A percentile compares a stretch with the other conserved stretches of the same genome.
These are phyloP conservation scores for Proctacanthus coquilletti DNA, from an alignment of 1,140 invertebrate species.

Conservation along the genomic window DNA sequence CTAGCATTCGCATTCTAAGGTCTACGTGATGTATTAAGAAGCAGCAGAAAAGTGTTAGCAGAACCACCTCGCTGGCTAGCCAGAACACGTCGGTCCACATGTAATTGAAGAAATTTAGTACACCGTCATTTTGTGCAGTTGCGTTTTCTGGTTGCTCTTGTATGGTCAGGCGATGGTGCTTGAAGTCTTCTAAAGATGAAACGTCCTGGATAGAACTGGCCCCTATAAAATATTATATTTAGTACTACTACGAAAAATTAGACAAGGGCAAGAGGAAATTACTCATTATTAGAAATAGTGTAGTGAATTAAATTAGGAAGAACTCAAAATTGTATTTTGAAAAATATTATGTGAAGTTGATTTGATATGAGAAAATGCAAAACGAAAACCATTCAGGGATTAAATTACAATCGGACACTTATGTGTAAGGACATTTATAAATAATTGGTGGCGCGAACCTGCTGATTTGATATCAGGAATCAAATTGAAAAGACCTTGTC, in stretches of 20 bases:
- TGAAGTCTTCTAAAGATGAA: neutral
- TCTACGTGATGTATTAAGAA: slow-evolving; percentile 29
- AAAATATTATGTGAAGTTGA: too few species aligned
- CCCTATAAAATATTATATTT: neutral
- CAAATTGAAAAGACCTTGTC: neutral
- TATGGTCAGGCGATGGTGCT: too few species aligned
- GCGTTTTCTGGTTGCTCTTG: too few species aligned
- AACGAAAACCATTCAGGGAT: too few species aligned
- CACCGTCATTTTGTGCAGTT: neutral
- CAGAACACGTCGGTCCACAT: slow-evolving; percentile 19
- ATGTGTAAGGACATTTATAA: neutral
- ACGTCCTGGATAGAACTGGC: neutral
- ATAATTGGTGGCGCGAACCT: neutral
- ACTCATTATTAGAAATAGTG: neutral
- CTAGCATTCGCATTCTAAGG: slow-evolving; percentile 23
- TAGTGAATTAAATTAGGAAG: too few species aligned
- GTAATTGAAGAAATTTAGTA: neutral
- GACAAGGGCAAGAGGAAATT: neutral
- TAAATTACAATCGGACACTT: too few species aligned
- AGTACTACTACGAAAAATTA: neutral
- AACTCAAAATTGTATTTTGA: too few species aligned
- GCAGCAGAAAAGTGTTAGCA: slow-evolving; percentile 18
- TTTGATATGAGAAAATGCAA: too few species aligned
- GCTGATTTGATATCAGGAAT: neutral
- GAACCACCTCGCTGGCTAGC: slow-evolving; percentile 18